A percentile compares a stretch with the other conserved stretches of the same genome.
These are phyloP conservation scores for Epistrophella euchroma DNA, from an alignment of 2,888 invertebrate genomes.

Conservation along the genomic window DNA sequence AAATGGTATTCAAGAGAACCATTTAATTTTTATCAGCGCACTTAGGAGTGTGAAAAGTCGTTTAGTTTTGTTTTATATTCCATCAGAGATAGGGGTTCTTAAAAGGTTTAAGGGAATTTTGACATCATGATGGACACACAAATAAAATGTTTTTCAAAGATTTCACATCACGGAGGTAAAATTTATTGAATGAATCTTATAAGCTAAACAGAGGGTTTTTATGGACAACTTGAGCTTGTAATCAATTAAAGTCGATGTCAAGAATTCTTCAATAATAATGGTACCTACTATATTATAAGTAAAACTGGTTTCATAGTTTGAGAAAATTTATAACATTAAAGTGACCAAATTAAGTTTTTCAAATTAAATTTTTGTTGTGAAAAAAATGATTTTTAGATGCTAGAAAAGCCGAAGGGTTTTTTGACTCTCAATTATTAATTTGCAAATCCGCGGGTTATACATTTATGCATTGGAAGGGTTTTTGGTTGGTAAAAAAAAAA, in stretches of 20 bases:
- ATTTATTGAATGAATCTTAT: not conserved
- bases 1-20: constrained; percentile 24
- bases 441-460: too few relatives aligned
- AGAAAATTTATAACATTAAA: too few relatives aligned
- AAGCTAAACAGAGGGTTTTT: not conserved
- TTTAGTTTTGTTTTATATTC: constrained; percentile 27
- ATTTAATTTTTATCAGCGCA: constrained; percentile 43
- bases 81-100: not conserved
- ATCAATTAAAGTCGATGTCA: not conserved
- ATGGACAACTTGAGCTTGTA: not conserved
- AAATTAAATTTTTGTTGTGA: too few relatives aligned
- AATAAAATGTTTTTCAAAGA: not conserved
- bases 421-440: too few relatives aligned
- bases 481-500: too few relatives aligned
- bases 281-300: not conserved
- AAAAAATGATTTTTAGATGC: too few relatives aligned
- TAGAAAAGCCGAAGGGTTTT: too few relatives aligned
- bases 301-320: not conserved
- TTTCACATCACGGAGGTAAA: not conserved
- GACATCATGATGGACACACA: not conserved
- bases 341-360: too few relatives aligned
- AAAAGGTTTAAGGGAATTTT: constrained; percentile 16
- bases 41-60: constrained; percentile 62
- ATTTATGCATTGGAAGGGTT: too few relatives aligned
- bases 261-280: not conserved